Base-by-base conservation (phyloP, 1,140 invertebrate genomes). In the Lepidurus couesii region DNA sequence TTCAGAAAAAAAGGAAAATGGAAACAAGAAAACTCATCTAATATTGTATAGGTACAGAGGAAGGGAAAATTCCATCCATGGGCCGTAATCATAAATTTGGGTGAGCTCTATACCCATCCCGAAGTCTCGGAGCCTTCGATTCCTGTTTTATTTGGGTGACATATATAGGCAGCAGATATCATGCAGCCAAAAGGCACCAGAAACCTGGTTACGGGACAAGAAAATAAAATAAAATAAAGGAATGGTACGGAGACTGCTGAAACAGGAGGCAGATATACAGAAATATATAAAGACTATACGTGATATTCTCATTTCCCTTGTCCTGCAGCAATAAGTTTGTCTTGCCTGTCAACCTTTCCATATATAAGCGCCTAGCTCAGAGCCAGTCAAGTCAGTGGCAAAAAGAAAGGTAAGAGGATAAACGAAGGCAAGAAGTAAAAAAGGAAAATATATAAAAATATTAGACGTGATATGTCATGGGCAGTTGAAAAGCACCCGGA, bases 241-340 rank as follows among this genome's bases (percentile, higher is more conserved):
- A 65, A 65, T 65, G 53, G 53, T n/a, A 34, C 16, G 53, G 21
- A 65, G 53, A 9, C 53, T 21, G 53, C 21, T 65, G 53, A n/a
- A 65, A 65, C 16, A 65, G 53, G 53, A 65, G 53, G 9, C 2
- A 65, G n/a, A 7, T 65, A 65, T 21, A 65, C 16, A 65, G 8
- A 65, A 65, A 65, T 65, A 65, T 65, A 65, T 65, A 65, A 65
- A 65, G 53, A 65, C 53, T 65, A 65, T 65, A 65, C 53, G 53
- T 65, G 53, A 65, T 65, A 65, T 65, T 65, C 53, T 65, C 53
- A 65, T 65, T 65, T 21, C 53, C 53, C 53, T 65, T 65, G 53
- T 65, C 53, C 53, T 65, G 53, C 53, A 65, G 53, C 53, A 65
- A 65, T 65, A 65, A 65, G 53, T 65, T 65, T 65, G 53, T 65